Conservation (phyloP, 37 sponge, comb jelly and placozoan species). For the Lycopodina hypogea region DNA sequence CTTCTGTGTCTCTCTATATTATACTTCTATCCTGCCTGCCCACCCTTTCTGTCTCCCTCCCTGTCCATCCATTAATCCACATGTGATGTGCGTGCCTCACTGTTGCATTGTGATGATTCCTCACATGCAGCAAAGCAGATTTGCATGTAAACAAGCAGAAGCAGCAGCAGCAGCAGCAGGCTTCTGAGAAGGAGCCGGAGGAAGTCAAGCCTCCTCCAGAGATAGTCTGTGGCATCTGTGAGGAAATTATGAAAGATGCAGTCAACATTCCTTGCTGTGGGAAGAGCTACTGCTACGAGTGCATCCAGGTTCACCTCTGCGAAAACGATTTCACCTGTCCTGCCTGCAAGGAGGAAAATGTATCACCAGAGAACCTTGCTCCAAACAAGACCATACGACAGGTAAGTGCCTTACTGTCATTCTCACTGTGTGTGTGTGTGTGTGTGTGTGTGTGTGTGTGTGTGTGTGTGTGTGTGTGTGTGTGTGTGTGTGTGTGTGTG, state of each 20-base stretch:
- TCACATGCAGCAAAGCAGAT: too few relatives aligned
- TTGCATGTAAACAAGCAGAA: not conserved
- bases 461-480: too few relatives aligned
- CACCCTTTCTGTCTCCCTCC: too few relatives aligned
- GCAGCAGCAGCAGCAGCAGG: not conserved
- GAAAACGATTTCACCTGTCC: slow-evolving; percentile 86
- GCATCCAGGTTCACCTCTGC: slow-evolving; percentile 74
- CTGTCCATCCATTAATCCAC: too few relatives aligned
- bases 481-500: not conserved
- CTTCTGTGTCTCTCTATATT: too few relatives aligned
- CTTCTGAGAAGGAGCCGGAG: not conserved
- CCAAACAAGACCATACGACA: slow-evolving; percentile 73
- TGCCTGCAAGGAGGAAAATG: slow-evolving; percentile 52
- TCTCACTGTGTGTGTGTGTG: slow-evolving; percentile 23
- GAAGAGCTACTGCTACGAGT: slow-evolving; percentile 94
- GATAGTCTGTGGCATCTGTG: slow-evolving; percentile 80
- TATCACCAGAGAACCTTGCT: slow-evolving; percentile 81
- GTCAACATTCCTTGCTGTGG: slow-evolving; percentile 90
- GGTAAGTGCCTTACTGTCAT: slow-evolving; percentile 39
- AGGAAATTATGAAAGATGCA: slow-evolving; percentile 84
- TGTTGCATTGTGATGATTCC: too few relatives aligned
- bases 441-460: not conserved
- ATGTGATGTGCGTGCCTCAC: too few relatives aligned
- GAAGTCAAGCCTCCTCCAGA: slow-evolving; percentile 40
- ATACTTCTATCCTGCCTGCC: too few relatives aligned